These are phyloP conservation scores for Hemicentrotus pulcherrimus DNA, from an alignment of 35 echinoderm and acorn worm genomes.

Conservation along the genomic window DNA sequence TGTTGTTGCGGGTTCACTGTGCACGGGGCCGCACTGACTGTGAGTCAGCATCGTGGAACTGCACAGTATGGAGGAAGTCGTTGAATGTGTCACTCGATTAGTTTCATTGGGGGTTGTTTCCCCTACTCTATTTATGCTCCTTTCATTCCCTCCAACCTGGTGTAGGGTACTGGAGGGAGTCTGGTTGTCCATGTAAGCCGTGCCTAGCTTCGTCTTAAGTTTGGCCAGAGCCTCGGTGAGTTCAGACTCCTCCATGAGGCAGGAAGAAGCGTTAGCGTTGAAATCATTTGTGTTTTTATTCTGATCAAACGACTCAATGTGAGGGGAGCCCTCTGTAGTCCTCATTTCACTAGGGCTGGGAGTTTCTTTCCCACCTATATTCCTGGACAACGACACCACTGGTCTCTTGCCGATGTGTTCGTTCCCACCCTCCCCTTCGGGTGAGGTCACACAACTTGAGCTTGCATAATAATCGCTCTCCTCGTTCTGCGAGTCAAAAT, in stretches of 20 bases:
- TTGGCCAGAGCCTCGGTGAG: constrained; percentile 46
- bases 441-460: constrained; percentile 81
- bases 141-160: neutral
- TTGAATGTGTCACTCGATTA: constrained; percentile 27
- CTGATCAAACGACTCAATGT: constrained; percentile 52
- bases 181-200: constrained; percentile 29
- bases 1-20: neutral
- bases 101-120: neutral
- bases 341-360: constrained; percentile 40
- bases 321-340: constrained; percentile 56
- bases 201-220: constrained; percentile 22
- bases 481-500: constrained; percentile 60
- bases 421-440: constrained; percentile 72
- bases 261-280: constrained; percentile 36
- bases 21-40: neutral
- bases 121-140: neutral
- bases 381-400: constrained; percentile 56
- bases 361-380: constrained; percentile 44
- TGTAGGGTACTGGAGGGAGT: neutral
- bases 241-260: constrained; percentile 45
- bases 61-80: constrained; percentile 8
- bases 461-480: constrained; percentile 78
- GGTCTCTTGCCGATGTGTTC: constrained; percentile 53
- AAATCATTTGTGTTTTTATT: constrained; percentile 47
- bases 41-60: constrained; percentile 25